Percentiles rank a stretch among this genome's conserved stretches.
Conservation (phyloP, 1,140 invertebrate genomes). For the Drosophila parabipectinata region DNA sequence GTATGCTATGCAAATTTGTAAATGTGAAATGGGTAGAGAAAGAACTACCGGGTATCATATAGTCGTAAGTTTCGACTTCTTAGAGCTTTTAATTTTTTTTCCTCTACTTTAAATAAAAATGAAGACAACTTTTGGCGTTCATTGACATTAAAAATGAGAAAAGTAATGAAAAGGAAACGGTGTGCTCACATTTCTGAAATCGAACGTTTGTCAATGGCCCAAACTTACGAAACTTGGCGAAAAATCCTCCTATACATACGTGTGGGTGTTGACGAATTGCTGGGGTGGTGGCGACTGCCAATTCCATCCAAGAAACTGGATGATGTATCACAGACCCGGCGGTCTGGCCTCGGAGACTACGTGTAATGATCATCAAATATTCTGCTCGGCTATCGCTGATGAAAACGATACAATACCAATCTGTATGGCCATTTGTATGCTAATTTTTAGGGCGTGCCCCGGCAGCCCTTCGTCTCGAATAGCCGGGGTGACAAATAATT, state of each 20-base stretch:
- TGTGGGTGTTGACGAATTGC: slow-evolving; percentile 37
- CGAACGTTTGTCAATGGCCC: slow-evolving; percentile 60
- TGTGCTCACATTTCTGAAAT: slow-evolving; percentile 46
- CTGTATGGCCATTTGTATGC: slow-evolving; percentile 44
- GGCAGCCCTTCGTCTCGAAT: slow-evolving; percentile 17
- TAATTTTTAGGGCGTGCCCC: slow-evolving; percentile 45
- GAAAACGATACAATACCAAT: slow-evolving; percentile 15
- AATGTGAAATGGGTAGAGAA: not conserved
- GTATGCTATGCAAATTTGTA: not conserved
- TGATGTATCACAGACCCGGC: slow-evolving; percentile 1
- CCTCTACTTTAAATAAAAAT: slow-evolving; percentile 80
- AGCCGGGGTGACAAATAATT: slow-evolving; percentile 47
- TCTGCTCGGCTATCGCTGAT: slow-evolving; percentile 34
- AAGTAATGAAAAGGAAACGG: slow-evolving; percentile 47
- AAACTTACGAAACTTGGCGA: slow-evolving; percentile 34
- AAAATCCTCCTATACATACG: slow-evolving; percentile 13
- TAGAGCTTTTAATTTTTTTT: slow-evolving; percentile 37
- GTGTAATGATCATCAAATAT: slow-evolving; percentile 50
- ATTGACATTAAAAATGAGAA: slow-evolving; percentile 68
- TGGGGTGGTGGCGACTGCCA: slow-evolving; percentile 2
- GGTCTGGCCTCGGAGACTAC: slow-evolving; percentile 5
- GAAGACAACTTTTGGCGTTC: slow-evolving; percentile 76
- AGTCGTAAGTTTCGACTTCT: not conserved
- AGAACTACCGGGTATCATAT: not conserved
- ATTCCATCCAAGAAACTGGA: slow-evolving; percentile 8